Percentiles rank a stretch among this genome's conserved stretches.
Evolutionary conservation across 1,140 invertebrate genomes (phyloP).

Genomic region (Caenorhabditis elegans): DNA sequence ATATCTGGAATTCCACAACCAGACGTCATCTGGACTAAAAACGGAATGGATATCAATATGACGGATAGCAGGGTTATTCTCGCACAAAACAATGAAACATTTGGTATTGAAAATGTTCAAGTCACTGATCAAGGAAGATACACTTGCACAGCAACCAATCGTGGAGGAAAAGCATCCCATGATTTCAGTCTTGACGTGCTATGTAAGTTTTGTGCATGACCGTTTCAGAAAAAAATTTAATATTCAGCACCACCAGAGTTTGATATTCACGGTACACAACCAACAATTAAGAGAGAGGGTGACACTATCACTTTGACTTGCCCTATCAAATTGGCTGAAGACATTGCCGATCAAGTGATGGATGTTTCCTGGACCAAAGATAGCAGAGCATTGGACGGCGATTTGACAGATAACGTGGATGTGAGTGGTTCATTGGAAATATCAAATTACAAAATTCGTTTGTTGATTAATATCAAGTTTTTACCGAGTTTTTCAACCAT

Average conservation of each 20-base stretch:
- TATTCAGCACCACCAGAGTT: constrained; percentile 60
- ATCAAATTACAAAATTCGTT: too few species aligned
- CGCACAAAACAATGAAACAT: constrained; percentile 61
- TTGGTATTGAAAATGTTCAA: constrained; percentile 53
- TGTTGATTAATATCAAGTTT: not conserved
- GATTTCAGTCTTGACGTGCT: constrained; percentile 60
- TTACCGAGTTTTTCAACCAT: not conserved
- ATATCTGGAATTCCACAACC: constrained; percentile 66
- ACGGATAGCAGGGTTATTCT: constrained; percentile 36
- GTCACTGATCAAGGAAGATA: constrained; percentile 53
- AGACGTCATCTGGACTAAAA: constrained; percentile 67
- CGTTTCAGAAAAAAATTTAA: too few species aligned
- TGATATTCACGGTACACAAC: constrained; percentile 43
- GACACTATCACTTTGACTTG: constrained; percentile 54
- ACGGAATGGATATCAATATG: constrained; percentile 62
- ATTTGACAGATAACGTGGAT: constrained; percentile 4
- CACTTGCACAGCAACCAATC: constrained; percentile 58
- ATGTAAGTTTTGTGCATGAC: constrained; percentile 53
- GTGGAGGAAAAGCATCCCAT: constrained; percentile 51
- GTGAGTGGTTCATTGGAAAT: too few species aligned
- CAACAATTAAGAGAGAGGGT: constrained; percentile 54
- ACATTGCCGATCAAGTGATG: constrained; percentile 25
- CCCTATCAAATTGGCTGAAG: constrained; percentile 41
- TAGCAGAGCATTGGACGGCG: constrained; percentile 53
- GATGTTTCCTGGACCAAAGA: constrained; percentile 62